phyloP scores from a whole-genome alignment of 2,888 invertebrate genomes.

The Lysandra coridon region DNA sequence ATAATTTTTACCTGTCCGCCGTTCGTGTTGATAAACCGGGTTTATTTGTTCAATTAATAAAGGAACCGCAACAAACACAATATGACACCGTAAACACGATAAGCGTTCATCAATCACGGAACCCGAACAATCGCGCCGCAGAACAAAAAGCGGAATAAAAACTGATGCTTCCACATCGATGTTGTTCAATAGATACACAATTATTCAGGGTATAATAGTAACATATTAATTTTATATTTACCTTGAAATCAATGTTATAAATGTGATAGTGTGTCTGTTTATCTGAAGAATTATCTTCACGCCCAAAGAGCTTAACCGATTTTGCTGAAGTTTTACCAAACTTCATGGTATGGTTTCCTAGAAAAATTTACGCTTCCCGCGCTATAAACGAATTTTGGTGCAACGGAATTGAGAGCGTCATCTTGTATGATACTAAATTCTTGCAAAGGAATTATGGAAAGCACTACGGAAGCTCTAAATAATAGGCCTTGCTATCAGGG shows the following conservation, averaged over 20 bases:
- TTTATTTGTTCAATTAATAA: conserved; percentile 31
- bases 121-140: conserved; percentile 44
- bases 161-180: conserved; percentile 39
- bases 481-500: too few relatives aligned
- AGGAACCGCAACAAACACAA: conserved; percentile 27
- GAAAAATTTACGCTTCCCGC: too few relatives aligned
- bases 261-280: too few relatives aligned
- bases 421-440: too few relatives aligned
- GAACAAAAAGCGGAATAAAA: conserved; percentile 45
- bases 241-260: too few relatives aligned
- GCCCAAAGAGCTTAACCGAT: too few relatives aligned
- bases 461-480: neutral
- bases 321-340: too few relatives aligned
- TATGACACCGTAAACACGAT: conserved; percentile 30
- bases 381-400: too few relatives aligned
- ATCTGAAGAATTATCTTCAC: too few relatives aligned
- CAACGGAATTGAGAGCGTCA: too few relatives aligned
- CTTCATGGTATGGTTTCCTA: too few relatives aligned
- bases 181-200: conserved; percentile 1
- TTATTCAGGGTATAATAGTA: neutral
- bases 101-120: conserved; percentile 44
- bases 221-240: too few relatives aligned
- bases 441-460: neutral
- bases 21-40: conserved; percentile 10
- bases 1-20: conserved; percentile 27